Base-by-base conservation (phyloP, 1,140 invertebrate species). In the Thrips palmi region DNA sequence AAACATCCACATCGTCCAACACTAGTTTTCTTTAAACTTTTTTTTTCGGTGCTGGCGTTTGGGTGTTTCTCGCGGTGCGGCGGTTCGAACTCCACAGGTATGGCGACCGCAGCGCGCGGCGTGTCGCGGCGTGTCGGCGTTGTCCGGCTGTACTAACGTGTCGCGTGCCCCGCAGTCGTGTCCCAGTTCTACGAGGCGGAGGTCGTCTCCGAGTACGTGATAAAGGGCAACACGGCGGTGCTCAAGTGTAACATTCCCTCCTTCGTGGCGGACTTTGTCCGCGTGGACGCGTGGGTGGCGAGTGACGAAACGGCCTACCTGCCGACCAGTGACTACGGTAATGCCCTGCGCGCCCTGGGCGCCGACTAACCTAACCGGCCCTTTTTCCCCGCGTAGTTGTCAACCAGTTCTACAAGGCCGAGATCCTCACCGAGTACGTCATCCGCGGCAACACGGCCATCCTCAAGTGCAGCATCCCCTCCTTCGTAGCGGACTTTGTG, bases 171-270 rank as follows among this genome's bases (percentile, higher is more conserved):
- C n/a, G 19, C 39, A 91, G 86, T 87, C 55, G 82, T 89, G 45
- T 71, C 80, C 46, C 84, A 89, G 58, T 70, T 75, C 52, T 89
- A 87, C 61, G 78, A 86, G 49, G 83, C 80, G 14, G 83, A 89
- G 59, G 84, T 87, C 48, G 82, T 84, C 63, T 88, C 91, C 58
- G 86, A 88, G 45, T 92, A 88, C 62, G 85, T 87, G 4, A 91
- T 91, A 49, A 72, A 78, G 54, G 86, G 86, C 34, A 91, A 92
- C 59, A 78, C 84, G 29, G 87, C 86, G n/a, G 75, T 93, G 46
- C 65, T 96, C 32, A 88, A 86, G 56, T 94, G 88, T 63, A 75
- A 80, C 53, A 85, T 93, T 47, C 88, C 88, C 15, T 82, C 78
- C 14, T 92, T 88, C 58, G 84, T 91, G 31, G 80, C 80, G 21